Conservation (phyloP, 2,888 invertebrate genomes). For the Eutolmus rufibarbis region DNA sequence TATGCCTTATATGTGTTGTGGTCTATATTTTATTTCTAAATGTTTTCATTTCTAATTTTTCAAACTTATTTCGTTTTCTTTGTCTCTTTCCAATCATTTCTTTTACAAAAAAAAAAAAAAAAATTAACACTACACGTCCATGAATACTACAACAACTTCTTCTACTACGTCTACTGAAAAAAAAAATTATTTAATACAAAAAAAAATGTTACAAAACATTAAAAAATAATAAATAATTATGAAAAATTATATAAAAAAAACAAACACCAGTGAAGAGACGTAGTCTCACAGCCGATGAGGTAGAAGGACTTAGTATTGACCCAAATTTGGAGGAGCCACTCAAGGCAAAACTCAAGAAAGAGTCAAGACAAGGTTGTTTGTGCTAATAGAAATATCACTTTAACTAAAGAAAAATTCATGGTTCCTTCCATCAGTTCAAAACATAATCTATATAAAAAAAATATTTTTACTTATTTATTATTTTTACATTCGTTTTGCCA, state of each 20-base stretch:
- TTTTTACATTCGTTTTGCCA: not conserved
- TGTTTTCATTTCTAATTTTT: not conserved
- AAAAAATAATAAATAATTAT: not conserved
- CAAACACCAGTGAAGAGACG: slow-evolving; percentile 58
- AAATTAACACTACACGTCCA: not conserved
- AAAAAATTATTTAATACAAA: not conserved
- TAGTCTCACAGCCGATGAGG: slow-evolving; percentile 69
- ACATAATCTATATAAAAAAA: not conserved
- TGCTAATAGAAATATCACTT: slow-evolving; percentile 15
- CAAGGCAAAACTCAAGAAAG: slow-evolving; percentile 69
- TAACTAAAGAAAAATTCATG: not conserved
- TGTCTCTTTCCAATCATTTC: not conserved
- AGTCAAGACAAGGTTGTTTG: slow-evolving; percentile 69
- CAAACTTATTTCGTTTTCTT: not conserved
- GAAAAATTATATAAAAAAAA: not conserved
- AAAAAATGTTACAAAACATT: not conserved
- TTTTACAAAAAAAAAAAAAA: not conserved
- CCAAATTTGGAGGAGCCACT: slow-evolving; percentile 71
- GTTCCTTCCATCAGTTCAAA: not conserved
- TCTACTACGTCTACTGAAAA: not conserved
- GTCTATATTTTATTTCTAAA: not conserved
- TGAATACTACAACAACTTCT: not conserved
- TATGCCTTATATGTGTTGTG: slow-evolving; percentile 7
- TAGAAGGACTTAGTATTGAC: slow-evolving; percentile 67
- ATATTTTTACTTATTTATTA: not conserved